Evolutionary conservation across 2,888 invertebrate genomes (phyloP), one percentile per base, ranked within the genome.

Genomic region (Yponomeuta cagnagella): DNA sequence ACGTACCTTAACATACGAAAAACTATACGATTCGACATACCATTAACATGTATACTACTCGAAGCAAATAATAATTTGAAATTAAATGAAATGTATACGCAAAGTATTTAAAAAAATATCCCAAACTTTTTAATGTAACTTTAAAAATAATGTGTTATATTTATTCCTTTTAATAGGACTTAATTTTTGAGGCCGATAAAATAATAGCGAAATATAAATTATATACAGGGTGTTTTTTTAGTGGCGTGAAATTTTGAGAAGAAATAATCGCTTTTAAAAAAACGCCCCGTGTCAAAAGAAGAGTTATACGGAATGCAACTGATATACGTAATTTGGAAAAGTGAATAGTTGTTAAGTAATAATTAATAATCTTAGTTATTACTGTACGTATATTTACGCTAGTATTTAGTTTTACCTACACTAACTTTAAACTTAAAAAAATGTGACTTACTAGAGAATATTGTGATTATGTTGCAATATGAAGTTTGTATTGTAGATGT

Each of bases 291-390:
- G 8, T 58, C 15, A 58, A 30, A 68, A 68, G 31, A 30, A 52
- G 10, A 48, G 85, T 77, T 86, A 86, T 87, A 86, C 83, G 84
- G 64, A 10, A 87, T 68, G 85, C 73, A 91, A 91, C 90, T 83
- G 85, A 91, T 88, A 91, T 91, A 91, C 91, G 91, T 91, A 91
- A 91, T 78, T 43, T 70, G 79, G 76, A 82, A 79, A 77, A 79
- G 87, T 88, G 86, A 87, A 81, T 75, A 75, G 76, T 52, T 69
- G 5, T 10, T 43, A 64, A 65, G 15, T 65, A 63, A 68, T 70
- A 63, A 71, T 67, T 52, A 23, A 71, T 65, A 30, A 65, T n/a
- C 31, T n/a, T 70, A 63, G 23, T n/a, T 63, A 63, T 31, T 4
- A 30, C 12, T 69, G 63, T 70, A 67, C 15, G 58, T 70, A 69